Base-by-base conservation (phyloP, 2,888 invertebrate genomes). In the Dione vanillae region DNA sequence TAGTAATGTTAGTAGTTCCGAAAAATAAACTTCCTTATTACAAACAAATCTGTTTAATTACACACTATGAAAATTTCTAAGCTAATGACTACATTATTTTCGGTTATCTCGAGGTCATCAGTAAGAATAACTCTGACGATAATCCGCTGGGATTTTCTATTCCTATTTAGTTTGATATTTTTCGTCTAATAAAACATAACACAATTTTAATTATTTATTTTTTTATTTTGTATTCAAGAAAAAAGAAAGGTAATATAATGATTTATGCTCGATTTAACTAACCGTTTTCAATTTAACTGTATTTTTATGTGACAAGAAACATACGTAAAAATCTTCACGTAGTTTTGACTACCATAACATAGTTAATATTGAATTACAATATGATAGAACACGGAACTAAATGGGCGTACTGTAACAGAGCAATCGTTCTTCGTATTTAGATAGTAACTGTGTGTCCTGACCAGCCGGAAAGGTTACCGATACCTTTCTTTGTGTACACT, bases 401-500 rank as follows among this genome's bases (percentile, higher is more conserved):
- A 65, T 58, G 51, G 47, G 52, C 35, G 35, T 62, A 45, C 49
- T 12, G 27, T 62, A 51, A 40, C 11, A 40, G 16, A 56, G 37
- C 37, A 56, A 45, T 52, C 35, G 52, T 67, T 61, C 52, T 65
- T 40, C 20, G 61, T 59, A 51, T 43, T 52, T 71, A 73, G 73
- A 47, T 49, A 68, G 10, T 59, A 20, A 12, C 41, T n/a, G 45
- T 27, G 67, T 12, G 12, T 9, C 43, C 35, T 47, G 43, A 67
- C 71, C 43, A 62, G 65, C 65, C 67, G 61, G 51, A 69, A 64
- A 58, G 62, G 67, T 67, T n/a, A n/a, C n/a, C 70, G 70, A 74
- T 71, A 75, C 77, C 75, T 80, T 80, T 79, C 79, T 79, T 79
- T 79, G 77, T 79, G 74, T 70, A 71, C n/a, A n/a, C n/a, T n/a